Percentiles rank a stretch among this genome's conserved stretches.
These are phyloP conservation scores for Xiphophorus birchmanni DNA, from an alignment of 2,797 vertebrate genomes.

Conservation along the genomic window DNA sequence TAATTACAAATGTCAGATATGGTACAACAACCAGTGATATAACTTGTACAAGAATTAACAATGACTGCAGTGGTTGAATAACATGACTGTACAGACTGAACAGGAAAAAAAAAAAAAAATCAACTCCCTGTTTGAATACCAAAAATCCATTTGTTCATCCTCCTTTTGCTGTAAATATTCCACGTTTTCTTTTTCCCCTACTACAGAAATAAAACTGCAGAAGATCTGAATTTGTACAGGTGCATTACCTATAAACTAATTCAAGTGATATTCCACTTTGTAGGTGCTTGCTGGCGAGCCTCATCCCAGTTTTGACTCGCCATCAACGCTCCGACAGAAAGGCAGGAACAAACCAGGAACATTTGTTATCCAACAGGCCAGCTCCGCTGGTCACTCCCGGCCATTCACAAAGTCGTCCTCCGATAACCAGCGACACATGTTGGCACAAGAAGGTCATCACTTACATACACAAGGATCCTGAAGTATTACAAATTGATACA, in stretches of 20 bases:
- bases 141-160: constrained; percentile 43
- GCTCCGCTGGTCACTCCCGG: constrained; percentile 66
- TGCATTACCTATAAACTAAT: constrained; percentile 33
- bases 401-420: constrained; percentile 74
- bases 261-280: constrained; percentile 39
- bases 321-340: constrained; percentile 30
- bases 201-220: constrained; percentile 28
- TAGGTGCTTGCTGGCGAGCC: constrained; percentile 20
- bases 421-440: constrained; percentile 77
- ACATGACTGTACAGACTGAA: constrained; percentile 84
- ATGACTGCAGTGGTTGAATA: constrained; percentile 86
- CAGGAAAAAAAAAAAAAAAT: constrained; percentile 68
- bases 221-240: constrained; percentile 28
- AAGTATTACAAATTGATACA: constrained; percentile 83
- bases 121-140: constrained; percentile 66
- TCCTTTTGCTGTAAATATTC: constrained; percentile 35
- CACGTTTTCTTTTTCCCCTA: constrained; percentile 7
- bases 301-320: constrained; percentile 24
- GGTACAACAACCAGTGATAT: constrained; percentile 86
- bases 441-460: constrained; percentile 79
- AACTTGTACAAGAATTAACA: constrained; percentile 87
- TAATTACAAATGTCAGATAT: constrained; percentile 87
- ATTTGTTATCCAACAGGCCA: constrained; percentile 59
- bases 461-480: constrained; percentile 81
- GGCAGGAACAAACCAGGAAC: constrained; percentile 52